Conservation (phyloP, 2,888 invertebrate species). For the Ptilodon capucinus region DNA sequence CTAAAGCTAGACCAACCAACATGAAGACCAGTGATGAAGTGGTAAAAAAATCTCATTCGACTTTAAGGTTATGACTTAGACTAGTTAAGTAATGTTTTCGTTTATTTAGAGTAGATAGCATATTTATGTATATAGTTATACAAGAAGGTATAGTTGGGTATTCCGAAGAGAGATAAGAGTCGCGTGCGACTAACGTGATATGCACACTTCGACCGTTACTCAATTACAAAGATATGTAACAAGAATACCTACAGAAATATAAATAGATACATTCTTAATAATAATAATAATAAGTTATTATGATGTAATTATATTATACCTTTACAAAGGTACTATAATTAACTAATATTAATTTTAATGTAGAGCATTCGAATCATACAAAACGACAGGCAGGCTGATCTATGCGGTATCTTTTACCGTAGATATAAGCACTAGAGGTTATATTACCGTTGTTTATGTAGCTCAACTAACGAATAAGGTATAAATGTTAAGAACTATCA, state of each 20-base stretch:
- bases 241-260: background rate
- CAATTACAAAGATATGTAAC: slow-evolving; percentile 2
- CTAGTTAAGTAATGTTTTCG: too few species aligned
- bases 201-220: background rate
- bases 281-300: too few species aligned
- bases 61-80: slow-evolving; percentile 1
- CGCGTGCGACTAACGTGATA: slow-evolving; percentile 18
- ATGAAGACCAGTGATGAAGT: background rate
- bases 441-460: too few species aligned
- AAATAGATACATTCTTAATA: background rate
- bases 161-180: slow-evolving; percentile 9
- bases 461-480: too few species aligned
- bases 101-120: too few species aligned
- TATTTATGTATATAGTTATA: slow-evolving; percentile 11
- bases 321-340: background rate
- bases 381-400: too few species aligned
- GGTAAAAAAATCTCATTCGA: background rate
- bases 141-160: slow-evolving; percentile 3
- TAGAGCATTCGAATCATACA: too few species aligned
- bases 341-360: background rate
- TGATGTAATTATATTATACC: too few species aligned
- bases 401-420: background rate
- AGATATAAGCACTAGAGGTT: too few species aligned
- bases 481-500: too few species aligned
- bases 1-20: too few species aligned